These are phyloP conservation scores for Lasioglossum lativentre DNA, from an alignment of 2,888 invertebrate genomes.

Conservation along the genomic window DNA sequence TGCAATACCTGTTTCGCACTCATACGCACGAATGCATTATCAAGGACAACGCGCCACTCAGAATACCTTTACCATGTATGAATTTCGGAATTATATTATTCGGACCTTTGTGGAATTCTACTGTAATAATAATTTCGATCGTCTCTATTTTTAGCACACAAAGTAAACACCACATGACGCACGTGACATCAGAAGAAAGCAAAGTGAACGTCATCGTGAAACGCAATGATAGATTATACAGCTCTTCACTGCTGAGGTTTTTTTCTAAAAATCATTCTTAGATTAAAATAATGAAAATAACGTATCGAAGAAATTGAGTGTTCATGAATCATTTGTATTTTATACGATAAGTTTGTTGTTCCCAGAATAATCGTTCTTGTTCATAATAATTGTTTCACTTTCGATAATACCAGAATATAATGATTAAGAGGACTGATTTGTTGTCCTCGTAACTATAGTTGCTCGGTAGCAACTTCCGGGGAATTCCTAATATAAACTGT, in stretches of 20 bases:
- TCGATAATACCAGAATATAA: not conserved
- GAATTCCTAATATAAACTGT: not conserved
- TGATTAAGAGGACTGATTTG: not conserved
- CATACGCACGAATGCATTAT: slow-evolving; percentile 92
- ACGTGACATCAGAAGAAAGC: slow-evolving; percentile 58
- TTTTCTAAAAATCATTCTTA: slow-evolving; percentile 59
- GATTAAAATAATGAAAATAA: slow-evolving; percentile 57
- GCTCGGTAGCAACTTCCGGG: not conserved
- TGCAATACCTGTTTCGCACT: slow-evolving; percentile 94
- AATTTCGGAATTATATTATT: slow-evolving; percentile 56
- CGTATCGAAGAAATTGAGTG: slow-evolving; percentile 60
- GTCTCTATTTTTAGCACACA: slow-evolving; percentile 82
- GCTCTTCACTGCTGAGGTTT: slow-evolving; percentile 44
- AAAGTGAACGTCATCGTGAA: slow-evolving; percentile 55
- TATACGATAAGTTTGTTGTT: slow-evolving; percentile 57
- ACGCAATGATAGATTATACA: slow-evolving; percentile 47
- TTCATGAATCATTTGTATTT: slow-evolving; percentile 65
- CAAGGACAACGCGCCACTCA: slow-evolving; percentile 91
- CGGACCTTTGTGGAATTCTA: not conserved
- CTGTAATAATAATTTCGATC: not conserved
- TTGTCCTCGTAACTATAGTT: not conserved
- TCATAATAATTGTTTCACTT: not conserved
- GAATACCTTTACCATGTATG: slow-evolving; percentile 91
- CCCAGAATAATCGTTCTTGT: slow-evolving; percentile 29
- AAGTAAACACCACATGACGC: slow-evolving; percentile 84